These are phyloP conservation scores for Agriopis aurantiaria DNA, from an alignment of 2,888 invertebrate species.

Conservation along the genomic window DNA sequence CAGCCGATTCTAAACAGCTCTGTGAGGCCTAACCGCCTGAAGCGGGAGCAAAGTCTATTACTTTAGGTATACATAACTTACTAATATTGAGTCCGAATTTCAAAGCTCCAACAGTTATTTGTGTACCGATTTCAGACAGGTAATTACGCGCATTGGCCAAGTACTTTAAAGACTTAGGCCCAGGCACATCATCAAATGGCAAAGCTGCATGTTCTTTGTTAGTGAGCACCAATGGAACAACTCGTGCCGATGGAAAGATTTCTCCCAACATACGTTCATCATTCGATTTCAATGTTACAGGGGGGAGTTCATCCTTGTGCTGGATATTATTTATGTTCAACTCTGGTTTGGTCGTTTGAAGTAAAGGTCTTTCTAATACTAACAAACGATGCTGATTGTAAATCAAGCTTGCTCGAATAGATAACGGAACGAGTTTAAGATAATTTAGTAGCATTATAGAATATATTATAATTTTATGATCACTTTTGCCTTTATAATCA, in stretches of 20 bases:
- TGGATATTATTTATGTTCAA: slow-evolving; percentile 33
- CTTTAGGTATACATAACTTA: slow-evolving; percentile 51
- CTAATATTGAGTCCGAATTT: slow-evolving; percentile 83
- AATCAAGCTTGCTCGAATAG: slow-evolving; percentile 47
- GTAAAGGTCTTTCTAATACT: slow-evolving; percentile 43
- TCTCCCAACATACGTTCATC: slow-evolving; percentile 49
- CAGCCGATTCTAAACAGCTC: too few relatives aligned
- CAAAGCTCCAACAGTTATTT: slow-evolving; percentile 83
- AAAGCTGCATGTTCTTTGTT: slow-evolving; percentile 70
- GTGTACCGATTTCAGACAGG: slow-evolving; percentile 88
- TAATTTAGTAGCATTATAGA: slow-evolving; percentile 62
- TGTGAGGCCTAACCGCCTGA: too few relatives aligned
- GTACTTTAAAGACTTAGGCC: slow-evolving; percentile 86
- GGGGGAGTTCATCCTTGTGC: slow-evolving; percentile 34
- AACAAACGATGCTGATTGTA: slow-evolving; percentile 52
- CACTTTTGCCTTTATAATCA: slow-evolving; percentile 34
- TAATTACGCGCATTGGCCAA: slow-evolving; percentile 87
- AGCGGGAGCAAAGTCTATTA: not conserved
- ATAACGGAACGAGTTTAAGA: slow-evolving; percentile 52
- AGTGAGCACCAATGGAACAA: slow-evolving; percentile 67
- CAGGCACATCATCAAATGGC: slow-evolving; percentile 89
- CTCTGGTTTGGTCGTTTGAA: slow-evolving; percentile 57
- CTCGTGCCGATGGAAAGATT: slow-evolving; percentile 62
- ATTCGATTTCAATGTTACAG: slow-evolving; percentile 15
- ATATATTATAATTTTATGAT: slow-evolving; percentile 32